These are phyloP conservation scores for Trichogramma dendrolimi DNA, from an alignment of 2,888 invertebrate genomes.

Conservation along the genomic window DNA sequence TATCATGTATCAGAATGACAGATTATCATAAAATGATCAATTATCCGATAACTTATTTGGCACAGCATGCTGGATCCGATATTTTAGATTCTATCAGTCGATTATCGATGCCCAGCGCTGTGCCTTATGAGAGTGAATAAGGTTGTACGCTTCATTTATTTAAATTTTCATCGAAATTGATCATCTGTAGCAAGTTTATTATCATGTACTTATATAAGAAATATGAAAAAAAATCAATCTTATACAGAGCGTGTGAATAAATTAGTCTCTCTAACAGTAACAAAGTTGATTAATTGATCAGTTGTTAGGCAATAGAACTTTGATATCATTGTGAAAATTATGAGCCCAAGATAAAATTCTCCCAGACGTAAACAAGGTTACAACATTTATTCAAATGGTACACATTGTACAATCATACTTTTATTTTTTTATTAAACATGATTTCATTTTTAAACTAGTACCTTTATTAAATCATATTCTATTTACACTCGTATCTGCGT, in stretches of 20 bases:
- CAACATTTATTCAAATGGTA: no score
- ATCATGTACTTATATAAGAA: constrained; percentile 33
- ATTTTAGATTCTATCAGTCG: constrained; percentile 49
- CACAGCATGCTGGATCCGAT: constrained; percentile 42
- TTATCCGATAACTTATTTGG: constrained; percentile 35
- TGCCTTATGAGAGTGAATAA: constrained; percentile 28
- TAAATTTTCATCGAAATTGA: constrained; percentile 26
- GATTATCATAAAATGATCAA: constrained; percentile 24
- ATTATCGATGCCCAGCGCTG: constrained; percentile 38
- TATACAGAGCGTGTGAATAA: constrained; percentile 42
- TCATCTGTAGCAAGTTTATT: constrained; percentile 33
- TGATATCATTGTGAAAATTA: no score
- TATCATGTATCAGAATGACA: no score
- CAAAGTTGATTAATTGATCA: constrained; percentile 36
- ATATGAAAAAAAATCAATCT: constrained; percentile 44
- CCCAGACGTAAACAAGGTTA: no score
- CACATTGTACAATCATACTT: not conserved
- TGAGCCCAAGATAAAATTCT: no score
- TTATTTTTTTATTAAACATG: constrained; percentile 19
- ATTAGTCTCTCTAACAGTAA: constrained; percentile 43
- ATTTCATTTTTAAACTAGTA: constrained; percentile 42
- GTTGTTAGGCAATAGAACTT: not conserved
- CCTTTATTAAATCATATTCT: constrained; percentile 43
- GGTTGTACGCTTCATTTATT: constrained; percentile 25
- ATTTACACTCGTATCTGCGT: constrained; percentile 42